These are phyloP conservation scores for Nibea albiflora DNA, from an alignment of 2,113 vertebrate species.

Conservation along the genomic window DNA sequence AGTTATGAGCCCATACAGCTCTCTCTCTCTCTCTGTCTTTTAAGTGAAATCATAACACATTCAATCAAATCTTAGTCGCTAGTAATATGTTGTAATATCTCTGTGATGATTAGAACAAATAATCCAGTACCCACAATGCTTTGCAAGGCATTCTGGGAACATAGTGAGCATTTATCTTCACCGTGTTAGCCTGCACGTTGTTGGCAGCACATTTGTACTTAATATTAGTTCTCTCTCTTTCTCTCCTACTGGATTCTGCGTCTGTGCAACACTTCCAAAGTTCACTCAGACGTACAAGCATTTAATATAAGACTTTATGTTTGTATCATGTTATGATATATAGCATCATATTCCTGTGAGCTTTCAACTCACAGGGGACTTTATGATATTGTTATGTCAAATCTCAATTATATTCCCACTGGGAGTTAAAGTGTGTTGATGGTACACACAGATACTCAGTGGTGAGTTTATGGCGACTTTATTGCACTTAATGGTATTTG, in stretches of 20 bases:
- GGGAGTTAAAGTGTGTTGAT: conserved; percentile 43
- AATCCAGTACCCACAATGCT: conserved; percentile 35
- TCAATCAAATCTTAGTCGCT: background rate
- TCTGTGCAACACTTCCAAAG: conserved; percentile 23
- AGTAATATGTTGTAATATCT: background rate
- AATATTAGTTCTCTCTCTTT: conserved; percentile 28
- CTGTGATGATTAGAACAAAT: background rate
- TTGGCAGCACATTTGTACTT: conserved; percentile 39
- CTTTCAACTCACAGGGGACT: conserved; percentile 15
- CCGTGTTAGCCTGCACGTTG: conserved; percentile 7
- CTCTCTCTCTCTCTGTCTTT: background rate
- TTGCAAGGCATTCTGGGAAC: conserved; percentile 39
- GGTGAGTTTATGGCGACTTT: conserved; percentile 66
- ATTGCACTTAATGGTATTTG: conserved; percentile 72
- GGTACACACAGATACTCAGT: conserved; percentile 44
- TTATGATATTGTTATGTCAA: conserved; percentile 36
- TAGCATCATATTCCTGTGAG: background rate
- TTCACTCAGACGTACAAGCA: conserved; percentile 10
- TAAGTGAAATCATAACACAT: background rate
- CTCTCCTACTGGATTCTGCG: conserved; percentile 31
- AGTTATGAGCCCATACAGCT: too few relatives aligned
- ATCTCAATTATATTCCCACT: conserved; percentile 39
- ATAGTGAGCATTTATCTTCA: conserved; percentile 37
- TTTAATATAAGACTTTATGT: background rate
- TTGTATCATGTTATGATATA: background rate